phyloP scores from a whole-genome alignment of 1,140 invertebrate genomes.

The Asbolus verrucosus region DNA sequence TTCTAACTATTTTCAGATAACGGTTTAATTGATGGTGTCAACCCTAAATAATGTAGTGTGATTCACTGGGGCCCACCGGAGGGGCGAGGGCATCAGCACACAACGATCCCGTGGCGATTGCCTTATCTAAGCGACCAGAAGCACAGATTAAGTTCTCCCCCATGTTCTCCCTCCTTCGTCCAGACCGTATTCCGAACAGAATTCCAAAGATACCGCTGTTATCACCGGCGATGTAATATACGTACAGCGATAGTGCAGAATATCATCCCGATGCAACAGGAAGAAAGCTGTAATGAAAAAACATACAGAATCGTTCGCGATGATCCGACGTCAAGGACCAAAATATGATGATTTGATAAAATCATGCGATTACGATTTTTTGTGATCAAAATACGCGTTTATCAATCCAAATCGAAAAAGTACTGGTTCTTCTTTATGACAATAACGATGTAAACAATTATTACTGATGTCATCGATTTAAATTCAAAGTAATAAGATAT shows the following conservation, averaged over 20 bases:
- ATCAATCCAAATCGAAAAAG: too few species aligned
- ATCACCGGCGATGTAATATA: slow-evolving; percentile 21
- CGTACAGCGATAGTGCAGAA: too few species aligned
- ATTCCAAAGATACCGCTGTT: slow-evolving; percentile 31
- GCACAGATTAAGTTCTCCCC: slow-evolving; percentile 63
- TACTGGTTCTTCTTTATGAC: too few species aligned
- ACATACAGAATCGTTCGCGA: too few species aligned
- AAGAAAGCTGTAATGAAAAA: slow-evolving; percentile 2
- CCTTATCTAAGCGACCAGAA: slow-evolving; percentile 66
- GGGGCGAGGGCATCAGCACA: slow-evolving; percentile 50
- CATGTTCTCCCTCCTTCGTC: slow-evolving; percentile 40
- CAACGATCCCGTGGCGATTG: slow-evolving; percentile 62
- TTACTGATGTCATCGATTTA: too few species aligned
- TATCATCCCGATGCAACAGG: slow-evolving; percentile 14
- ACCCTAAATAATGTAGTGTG: slow-evolving; percentile 62
- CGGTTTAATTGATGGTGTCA: slow-evolving; percentile 64
- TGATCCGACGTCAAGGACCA: too few species aligned
- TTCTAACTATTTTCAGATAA: slow-evolving; percentile 63
- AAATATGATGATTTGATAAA: too few species aligned
- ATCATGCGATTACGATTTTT: too few species aligned
- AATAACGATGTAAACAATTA: too few species aligned
- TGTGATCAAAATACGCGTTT: too few species aligned
- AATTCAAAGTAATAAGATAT: too few species aligned
- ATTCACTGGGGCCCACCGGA: slow-evolving; percentile 54
- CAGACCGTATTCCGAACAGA: slow-evolving; percentile 6